Evolutionary conservation across 2,797 vertebrate species (phyloP).

Genomic region (Peromyscus melanophrys): DNA sequence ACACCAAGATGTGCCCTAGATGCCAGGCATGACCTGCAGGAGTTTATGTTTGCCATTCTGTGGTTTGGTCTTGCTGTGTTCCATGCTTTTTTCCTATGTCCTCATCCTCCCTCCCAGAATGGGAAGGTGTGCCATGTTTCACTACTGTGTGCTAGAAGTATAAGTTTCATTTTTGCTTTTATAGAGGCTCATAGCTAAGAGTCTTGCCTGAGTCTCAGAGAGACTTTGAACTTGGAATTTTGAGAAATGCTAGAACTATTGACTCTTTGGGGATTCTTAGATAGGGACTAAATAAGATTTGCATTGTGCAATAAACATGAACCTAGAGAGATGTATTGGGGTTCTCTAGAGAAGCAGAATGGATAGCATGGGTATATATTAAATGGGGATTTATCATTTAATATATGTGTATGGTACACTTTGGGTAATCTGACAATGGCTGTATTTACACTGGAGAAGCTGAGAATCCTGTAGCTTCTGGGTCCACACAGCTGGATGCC

Average conservation of each 20-base stretch:
- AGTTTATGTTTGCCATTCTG: background rate
- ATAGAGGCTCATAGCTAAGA: background rate
- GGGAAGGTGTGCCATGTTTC: background rate
- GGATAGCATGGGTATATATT: no score
- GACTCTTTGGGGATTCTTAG: background rate
- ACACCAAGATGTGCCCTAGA: background rate
- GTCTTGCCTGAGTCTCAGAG: background rate
- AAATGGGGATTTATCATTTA: background rate
- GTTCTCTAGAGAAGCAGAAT: background rate
- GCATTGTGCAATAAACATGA: background rate
- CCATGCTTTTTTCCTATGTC: background rate
- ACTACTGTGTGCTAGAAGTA: background rate
- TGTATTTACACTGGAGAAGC: background rate
- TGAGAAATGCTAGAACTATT: background rate
- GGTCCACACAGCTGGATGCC: background rate
- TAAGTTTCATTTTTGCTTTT: background rate
- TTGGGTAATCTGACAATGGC: background rate
- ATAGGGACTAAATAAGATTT: background rate
- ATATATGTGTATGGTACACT: background rate
- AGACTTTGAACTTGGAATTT: background rate
- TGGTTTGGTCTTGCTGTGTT: background rate
- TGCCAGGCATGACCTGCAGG: background rate
- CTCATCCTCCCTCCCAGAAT: background rate
- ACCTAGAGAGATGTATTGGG: background rate
- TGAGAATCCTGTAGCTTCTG: background rate